These are phyloP conservation scores for Lasiurus cinereus DNA, from an alignment of 2,113 vertebrate genomes.

Conservation along the genomic window DNA sequence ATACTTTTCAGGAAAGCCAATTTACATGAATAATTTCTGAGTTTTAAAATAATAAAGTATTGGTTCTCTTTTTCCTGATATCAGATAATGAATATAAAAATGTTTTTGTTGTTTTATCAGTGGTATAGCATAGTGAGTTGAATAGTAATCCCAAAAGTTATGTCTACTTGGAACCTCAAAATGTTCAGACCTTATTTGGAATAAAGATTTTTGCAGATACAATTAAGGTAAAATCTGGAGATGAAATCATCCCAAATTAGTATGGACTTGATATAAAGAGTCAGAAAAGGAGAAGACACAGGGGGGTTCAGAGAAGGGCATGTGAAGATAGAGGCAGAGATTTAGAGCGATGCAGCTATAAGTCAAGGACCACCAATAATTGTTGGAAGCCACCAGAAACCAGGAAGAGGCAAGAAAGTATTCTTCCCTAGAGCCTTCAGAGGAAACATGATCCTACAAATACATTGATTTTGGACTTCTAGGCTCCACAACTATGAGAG, in stretches of 20 bases:
- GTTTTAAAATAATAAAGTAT: slow-evolving; percentile 35
- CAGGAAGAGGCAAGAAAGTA: not conserved
- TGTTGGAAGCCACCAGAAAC: not conserved
- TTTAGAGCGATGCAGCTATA: not conserved
- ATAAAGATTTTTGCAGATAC: slow-evolving; percentile 24
- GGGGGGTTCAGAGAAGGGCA: not conserved
- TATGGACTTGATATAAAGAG: no score
- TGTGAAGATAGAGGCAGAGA: not conserved
- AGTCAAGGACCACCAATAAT: not conserved
- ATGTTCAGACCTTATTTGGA: not conserved
- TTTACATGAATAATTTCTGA: slow-evolving; percentile 30
- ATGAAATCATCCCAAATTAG: not conserved
- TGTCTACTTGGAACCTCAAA: not conserved
- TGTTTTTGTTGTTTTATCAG: not conserved
- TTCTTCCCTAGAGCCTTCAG: not conserved
- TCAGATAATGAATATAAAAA: not conserved
- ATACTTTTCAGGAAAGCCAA: not conserved
- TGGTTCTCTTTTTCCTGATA: not conserved
- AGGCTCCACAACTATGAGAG: not conserved
- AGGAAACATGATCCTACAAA: not conserved
- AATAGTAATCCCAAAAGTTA: not conserved
- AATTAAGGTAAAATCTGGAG: not conserved
- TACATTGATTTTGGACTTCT: not conserved
- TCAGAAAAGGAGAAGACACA: not conserved
- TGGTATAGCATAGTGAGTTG: not conserved